These are phyloP conservation scores for Ascidia mentula DNA, from an alignment of 23 tunicate species.

Conservation along the genomic window DNA sequence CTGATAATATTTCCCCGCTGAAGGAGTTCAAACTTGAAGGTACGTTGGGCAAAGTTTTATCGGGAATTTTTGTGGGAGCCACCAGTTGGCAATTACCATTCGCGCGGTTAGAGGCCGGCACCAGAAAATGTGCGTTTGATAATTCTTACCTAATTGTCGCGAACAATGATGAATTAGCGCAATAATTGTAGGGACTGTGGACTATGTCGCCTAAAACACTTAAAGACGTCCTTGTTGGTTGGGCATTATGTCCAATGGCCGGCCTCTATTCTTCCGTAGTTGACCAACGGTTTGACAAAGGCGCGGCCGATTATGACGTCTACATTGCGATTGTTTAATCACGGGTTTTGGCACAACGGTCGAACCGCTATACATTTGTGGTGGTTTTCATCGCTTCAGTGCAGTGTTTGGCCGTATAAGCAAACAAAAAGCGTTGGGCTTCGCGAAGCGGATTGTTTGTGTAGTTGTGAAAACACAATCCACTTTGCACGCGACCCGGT, in stretches of 20 bases:
- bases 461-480: constrained; percentile 12
- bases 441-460: neutral
- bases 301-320: constrained; percentile 8
- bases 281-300: constrained; percentile 5
- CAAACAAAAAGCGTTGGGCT: neutral
- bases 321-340: neutral
- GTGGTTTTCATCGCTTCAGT: neutral
- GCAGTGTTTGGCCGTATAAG: neutral
- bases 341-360: neutral
- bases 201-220: constrained; percentile 2
- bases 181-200: neutral
- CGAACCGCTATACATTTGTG: neutral
- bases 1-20: neutral
- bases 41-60: neutral
- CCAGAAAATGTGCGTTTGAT: neutral
- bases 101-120: too few relatives aligned
- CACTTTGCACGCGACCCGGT: constrained; percentile 12
- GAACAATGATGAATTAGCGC: neutral
- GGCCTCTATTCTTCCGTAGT: neutral
- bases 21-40: neutral
- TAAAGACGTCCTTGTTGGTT: neutral
- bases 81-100: too few relatives aligned
- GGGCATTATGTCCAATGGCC: neutral
- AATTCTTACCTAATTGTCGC: neutral
- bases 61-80: too few relatives aligned